A percentile compares a stretch with the other conserved stretches of the same genome.
Evolutionary conservation across 1,140 invertebrate species (phyloP).

Genomic region (Drosophila tropicalis): DNA sequence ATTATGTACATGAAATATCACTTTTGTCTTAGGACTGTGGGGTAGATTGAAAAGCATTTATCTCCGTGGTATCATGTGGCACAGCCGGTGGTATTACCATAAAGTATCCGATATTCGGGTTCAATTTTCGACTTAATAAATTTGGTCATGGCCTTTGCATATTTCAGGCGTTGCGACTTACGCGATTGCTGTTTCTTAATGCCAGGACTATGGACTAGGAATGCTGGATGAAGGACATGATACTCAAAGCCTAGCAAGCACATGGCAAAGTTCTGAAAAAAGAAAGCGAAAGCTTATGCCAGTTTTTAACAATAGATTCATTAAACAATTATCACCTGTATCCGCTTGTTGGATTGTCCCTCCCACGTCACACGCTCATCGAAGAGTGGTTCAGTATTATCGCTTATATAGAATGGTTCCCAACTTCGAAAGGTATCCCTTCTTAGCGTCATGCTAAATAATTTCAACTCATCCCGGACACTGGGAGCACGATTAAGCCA

Average conservation of each 20-base stretch:
- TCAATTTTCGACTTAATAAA: constrained; percentile 69
- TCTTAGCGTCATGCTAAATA: constrained; percentile 92
- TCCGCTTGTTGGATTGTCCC: constrained; percentile 95
- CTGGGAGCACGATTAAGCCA: constrained; percentile 87
- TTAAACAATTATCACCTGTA: constrained; percentile 87
- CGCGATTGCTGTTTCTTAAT: constrained; percentile 55
- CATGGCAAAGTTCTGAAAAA: constrained; percentile 77
- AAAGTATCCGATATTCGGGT: constrained; percentile 72
- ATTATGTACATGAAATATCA: constrained; percentile 10
- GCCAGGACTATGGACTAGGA: constrained; percentile 81
- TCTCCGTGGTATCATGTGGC: constrained; percentile 34
- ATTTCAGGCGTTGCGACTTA: constrained; percentile 27
- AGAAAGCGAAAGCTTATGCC: neutral
- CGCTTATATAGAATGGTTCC: constrained; percentile 95
- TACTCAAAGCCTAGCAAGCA: constrained; percentile 82
- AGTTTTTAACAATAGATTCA: neutral
- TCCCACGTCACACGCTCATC: constrained; percentile 95
- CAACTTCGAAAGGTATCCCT: constrained; percentile 89
- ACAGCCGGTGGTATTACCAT: constrained; percentile 57
- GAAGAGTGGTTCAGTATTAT: constrained; percentile 92
- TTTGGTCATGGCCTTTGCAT: constrained; percentile 60
- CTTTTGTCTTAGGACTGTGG: neutral
- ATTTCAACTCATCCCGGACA: constrained; percentile 86
- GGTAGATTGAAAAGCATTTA: neutral
- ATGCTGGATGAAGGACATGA: constrained; percentile 78